Percentiles rank a stretch among this genome's conserved stretches.
Conservation (phyloP, 2,888 invertebrate genomes). For the Cybosia mesomella region DNA sequence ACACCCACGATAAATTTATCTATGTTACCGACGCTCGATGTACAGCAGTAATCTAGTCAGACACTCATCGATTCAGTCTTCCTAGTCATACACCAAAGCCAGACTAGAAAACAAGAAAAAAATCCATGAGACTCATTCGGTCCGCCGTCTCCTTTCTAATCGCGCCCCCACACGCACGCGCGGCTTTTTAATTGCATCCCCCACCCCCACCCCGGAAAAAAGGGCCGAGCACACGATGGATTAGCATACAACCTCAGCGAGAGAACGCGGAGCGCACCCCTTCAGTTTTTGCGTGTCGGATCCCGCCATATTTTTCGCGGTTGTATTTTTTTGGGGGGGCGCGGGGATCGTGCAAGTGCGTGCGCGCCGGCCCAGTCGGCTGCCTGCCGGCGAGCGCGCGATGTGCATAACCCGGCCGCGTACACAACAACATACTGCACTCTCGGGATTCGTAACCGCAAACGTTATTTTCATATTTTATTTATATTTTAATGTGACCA, state of each 20-base stretch:
- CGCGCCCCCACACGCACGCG: constrained; percentile 86
- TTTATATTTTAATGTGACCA: constrained; percentile 55
- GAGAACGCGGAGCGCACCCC: constrained; percentile 79
- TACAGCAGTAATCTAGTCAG: constrained; percentile 46
- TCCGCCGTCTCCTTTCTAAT: constrained; percentile 84
- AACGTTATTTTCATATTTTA: constrained; percentile 38
- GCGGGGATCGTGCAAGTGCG: constrained; percentile 65
- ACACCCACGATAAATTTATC: constrained; percentile 41
- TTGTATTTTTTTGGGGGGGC: constrained; percentile 71
- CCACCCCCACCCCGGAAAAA: constrained; percentile 79
- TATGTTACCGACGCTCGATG: constrained; percentile 43
- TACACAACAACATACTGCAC: constrained; percentile 60
- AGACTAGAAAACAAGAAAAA: constrained; percentile 85
- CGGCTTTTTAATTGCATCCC: constrained; percentile 87
- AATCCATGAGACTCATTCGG: constrained; percentile 81
- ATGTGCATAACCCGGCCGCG: constrained; percentile 68
- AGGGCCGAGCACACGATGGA: constrained; percentile 83
- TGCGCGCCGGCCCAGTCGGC: constrained; percentile 83
- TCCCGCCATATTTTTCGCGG: constrained; percentile 82
- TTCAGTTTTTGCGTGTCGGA: constrained; percentile 83
- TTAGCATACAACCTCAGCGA: constrained; percentile 85
- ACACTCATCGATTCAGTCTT: constrained; percentile 50
- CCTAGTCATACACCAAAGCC: constrained; percentile 61
- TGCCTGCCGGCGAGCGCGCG: constrained; percentile 77
- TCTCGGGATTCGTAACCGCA: constrained; percentile 53